A percentile compares a stretch with the other conserved stretches of the same genome.
Evolutionary conservation across 2,113 vertebrate genomes (phyloP).

Genomic region (Lagenorhynchus albirostris): DNA sequence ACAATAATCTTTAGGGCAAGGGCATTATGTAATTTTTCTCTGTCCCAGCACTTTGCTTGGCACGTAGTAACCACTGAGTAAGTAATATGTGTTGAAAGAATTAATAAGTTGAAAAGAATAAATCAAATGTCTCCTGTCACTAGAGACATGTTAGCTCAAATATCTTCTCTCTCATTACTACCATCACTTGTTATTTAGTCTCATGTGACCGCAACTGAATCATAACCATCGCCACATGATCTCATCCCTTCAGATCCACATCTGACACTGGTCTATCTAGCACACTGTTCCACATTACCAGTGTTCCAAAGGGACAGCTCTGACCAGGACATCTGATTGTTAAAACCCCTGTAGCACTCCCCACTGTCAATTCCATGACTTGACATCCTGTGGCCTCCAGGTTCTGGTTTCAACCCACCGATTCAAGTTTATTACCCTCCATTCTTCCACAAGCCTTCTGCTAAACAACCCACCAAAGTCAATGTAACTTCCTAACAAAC

Average conservation of each 20-base stretch:
- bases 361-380: neutral
- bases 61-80: neutral
- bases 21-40: neutral
- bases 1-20: slow-evolving; percentile 8
- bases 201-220: neutral
- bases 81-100: slow-evolving; percentile 25
- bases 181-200: neutral
- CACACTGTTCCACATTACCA: neutral
- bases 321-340: neutral
- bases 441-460: neutral
- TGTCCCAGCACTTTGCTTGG: neutral
- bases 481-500: neutral
- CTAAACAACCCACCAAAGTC: neutral
- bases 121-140: neutral
- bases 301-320: neutral
- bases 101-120: slow-evolving; percentile 19
- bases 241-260: neutral
- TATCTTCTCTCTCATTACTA: neutral
- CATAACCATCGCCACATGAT: neutral
- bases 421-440: neutral
- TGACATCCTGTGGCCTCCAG: neutral
- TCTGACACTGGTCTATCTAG: neutral
- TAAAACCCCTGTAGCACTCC: neutral
- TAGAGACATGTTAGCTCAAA: neutral
- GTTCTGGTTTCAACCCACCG: neutral